These are phyloP conservation scores for Epizoanthus stellaris DNA, from an alignment of 92 coral and sea anemone species.

Conservation along the genomic window DNA sequence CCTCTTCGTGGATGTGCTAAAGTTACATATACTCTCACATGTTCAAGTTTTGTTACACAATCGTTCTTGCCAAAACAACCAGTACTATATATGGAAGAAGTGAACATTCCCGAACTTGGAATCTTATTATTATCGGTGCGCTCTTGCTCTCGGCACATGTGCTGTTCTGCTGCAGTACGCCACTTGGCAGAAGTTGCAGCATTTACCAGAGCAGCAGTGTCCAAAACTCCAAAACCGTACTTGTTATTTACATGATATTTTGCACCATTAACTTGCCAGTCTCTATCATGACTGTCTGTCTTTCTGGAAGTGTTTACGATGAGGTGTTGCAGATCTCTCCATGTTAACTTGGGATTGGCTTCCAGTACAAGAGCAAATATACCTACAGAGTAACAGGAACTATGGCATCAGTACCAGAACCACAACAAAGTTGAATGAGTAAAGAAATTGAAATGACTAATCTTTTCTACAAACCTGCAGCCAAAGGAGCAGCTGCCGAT, in stretches of 20 bases:
- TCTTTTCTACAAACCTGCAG: constrained; percentile 80
- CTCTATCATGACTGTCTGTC: constrained; percentile 77
- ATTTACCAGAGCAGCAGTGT: constrained; percentile 85
- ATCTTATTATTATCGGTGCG: constrained; percentile 58
- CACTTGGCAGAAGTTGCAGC: constrained; percentile 73
- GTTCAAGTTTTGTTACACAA: constrained; percentile 88
- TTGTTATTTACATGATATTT: constrained; percentile 90
- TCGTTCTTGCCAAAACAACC: constrained; percentile 72
- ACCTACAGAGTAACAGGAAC: constrained; percentile 59
- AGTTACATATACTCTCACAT: constrained; percentile 86
- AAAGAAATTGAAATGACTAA: not conserved
- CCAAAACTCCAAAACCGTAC: constrained; percentile 97
- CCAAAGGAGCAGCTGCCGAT: constrained; percentile 99
- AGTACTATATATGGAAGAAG: constrained; percentile 63
- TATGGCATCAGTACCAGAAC: not conserved
- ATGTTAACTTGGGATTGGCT: constrained; percentile 90
- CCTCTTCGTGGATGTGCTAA: constrained; percentile 84
- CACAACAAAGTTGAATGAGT: not conserved
- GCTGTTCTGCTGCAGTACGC: constrained; percentile 89
- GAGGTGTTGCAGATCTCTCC: constrained; percentile 98
- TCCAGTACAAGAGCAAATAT: constrained; percentile 96
- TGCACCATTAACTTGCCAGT: constrained; percentile 88
- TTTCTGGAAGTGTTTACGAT: constrained; percentile 87
- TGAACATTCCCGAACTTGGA: constrained; percentile 60
- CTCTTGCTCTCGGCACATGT: constrained; percentile 83